Conservation (phyloP, 2,797 vertebrate species). For the Sternotherus odoratus region DNA sequence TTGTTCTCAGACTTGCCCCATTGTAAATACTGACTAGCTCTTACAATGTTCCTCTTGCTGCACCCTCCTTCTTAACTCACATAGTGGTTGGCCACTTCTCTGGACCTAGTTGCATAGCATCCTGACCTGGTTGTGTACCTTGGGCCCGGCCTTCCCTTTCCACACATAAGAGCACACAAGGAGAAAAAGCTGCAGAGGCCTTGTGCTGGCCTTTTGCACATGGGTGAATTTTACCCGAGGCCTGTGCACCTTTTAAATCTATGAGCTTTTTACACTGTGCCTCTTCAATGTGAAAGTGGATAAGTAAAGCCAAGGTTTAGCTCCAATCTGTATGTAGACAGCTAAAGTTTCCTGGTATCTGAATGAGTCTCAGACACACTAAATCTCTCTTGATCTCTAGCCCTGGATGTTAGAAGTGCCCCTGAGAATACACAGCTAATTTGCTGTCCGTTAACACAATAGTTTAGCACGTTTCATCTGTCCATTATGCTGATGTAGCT, state of each 20-base stretch:
- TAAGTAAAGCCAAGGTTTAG: fast-evolving
- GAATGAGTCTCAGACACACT: background rate
- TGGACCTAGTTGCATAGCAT: background rate
- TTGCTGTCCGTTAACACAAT: background rate
- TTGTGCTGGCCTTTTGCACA: background rate
- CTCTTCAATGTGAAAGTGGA: background rate
- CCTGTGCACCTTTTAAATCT: background rate
- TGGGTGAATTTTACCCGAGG: background rate
- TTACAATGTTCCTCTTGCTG: background rate
- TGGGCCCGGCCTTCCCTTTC: background rate
- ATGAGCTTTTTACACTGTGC: background rate
- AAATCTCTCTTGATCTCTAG: background rate
- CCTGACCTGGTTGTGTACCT: background rate
- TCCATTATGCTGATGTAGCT: background rate
- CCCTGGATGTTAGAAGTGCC: background rate
- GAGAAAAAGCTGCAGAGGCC: background rate
- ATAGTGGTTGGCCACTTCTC: background rate
- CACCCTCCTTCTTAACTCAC: background rate
- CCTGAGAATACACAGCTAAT: fast-evolving
- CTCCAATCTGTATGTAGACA: background rate
- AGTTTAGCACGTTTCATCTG: background rate
- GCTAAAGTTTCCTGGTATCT: background rate
- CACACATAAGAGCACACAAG: background rate
- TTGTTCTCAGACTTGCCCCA: background rate
- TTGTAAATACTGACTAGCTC: background rate